These are phyloP conservation scores for Phylloscopus whistleri DNA, from an alignment of 2,113 vertebrate species.

Conservation along the genomic window DNA sequence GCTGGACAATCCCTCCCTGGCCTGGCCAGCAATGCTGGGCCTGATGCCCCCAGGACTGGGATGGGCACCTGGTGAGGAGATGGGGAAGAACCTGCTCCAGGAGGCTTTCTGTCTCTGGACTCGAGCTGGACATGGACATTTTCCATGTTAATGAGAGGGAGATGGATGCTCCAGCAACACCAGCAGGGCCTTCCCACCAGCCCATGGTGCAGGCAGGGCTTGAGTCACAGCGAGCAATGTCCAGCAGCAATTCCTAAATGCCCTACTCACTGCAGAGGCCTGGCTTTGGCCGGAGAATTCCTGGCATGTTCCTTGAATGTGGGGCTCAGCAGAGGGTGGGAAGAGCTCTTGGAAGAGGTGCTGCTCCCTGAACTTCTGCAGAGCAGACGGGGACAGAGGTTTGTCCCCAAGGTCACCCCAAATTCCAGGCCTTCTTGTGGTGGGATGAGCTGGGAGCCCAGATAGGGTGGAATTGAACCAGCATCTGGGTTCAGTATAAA, in stretches of 20 bases:
- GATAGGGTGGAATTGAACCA: neutral
- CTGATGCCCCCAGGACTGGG: neutral
- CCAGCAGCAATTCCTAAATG: neutral
- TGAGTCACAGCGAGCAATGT: accelerated
- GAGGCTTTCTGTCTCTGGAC: neutral
- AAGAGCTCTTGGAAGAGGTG: neutral
- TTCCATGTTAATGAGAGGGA: neutral
- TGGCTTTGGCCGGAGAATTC: neutral
- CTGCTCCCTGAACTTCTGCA: neutral
- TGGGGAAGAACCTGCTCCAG: neutral
- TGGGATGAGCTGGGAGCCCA: neutral
- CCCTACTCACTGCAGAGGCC: neutral
- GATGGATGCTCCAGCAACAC: neutral
- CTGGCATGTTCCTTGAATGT: neutral
- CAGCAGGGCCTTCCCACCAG: neutral
- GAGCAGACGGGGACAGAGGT: accelerated
- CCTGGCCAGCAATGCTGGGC: no score
- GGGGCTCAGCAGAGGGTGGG: neutral
- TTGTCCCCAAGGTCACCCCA: neutral
- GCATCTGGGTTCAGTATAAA: neutral
- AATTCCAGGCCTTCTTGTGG: neutral
- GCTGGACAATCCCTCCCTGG: no score
- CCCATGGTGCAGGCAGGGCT: neutral
- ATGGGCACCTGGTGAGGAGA: neutral
- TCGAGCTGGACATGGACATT: neutral